Base-by-base conservation (phyloP, 2,888 invertebrate species). In the Drosophila planitibia region DNA sequence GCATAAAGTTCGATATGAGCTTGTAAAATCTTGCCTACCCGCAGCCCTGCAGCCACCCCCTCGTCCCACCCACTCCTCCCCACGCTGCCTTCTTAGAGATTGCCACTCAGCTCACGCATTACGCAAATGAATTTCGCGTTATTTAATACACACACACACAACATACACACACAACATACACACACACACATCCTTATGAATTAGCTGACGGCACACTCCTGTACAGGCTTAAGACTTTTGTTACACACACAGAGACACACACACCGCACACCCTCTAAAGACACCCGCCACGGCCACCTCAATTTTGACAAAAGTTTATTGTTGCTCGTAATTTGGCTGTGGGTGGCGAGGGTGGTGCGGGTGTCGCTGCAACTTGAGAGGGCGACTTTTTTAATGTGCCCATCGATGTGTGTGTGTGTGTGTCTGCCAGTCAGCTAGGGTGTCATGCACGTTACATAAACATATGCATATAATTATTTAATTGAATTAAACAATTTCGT, bases 401-500 rank as follows among this genome's bases (percentile, higher is more conserved):
- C 74, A 55, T 62, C 59, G 30, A 47, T 37, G 59, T 51, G 52
- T 51, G 39, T n/a, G 65, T 55, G 55, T 30, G 25, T 53, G 74
- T 60, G 67, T 58, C 53, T 54, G 85, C 66, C 47, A 47, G 47
- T 16, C 25, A 47, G 47, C 47, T 25, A 77, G 83, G 79, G 90
- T 82, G 83, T 82, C 77, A 87, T 80, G 76, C 76, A 70, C 57
- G 83, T 65, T 83, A 75, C 61, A 65, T 78, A 85, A 91, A 71
- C 88, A 89, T 89, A 90, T 89, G 91, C 88, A 91, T 90, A 88
- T 90, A 88, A 91, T 88, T 91, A 91, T 88, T 79, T 92, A 91
- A 91, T 91, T 91, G 92, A 91, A 92, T 91, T 92, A 91, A 91
- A 91, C 90, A 92, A 92, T 91, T 92, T 91, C 79, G 91, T 91